Evolutionary conservation across 2,113 vertebrate species (phyloP).

Genomic region (Hemichromis elongatus): DNA sequence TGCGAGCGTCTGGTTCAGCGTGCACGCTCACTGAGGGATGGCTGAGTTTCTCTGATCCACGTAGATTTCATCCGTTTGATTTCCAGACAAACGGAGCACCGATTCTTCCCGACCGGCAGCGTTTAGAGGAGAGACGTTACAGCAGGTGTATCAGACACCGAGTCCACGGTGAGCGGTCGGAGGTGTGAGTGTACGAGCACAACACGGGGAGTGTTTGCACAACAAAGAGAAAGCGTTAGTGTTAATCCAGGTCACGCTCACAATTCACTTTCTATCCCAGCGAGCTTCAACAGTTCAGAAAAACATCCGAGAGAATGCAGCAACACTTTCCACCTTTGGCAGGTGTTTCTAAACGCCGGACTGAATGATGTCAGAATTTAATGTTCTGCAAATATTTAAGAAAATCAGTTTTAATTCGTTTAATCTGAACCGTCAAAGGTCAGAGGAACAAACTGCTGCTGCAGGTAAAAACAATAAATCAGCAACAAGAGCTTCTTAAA

Average conservation of each 20-base stretch:
- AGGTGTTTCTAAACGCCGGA: fast-evolving
- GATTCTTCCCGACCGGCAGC: background rate
- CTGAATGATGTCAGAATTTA: too few species aligned
- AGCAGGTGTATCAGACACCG: fast-evolving
- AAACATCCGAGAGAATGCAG: fast-evolving
- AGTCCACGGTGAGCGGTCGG: background rate
- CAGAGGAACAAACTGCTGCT: background rate
- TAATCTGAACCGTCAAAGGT: background rate
- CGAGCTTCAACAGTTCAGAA: background rate
- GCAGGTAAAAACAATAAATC: conserved; percentile 16
- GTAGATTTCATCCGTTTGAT: background rate
- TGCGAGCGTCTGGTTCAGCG: background rate
- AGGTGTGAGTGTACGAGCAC: background rate
- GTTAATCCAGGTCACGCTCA: background rate
- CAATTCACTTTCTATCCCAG: conserved; percentile 7
- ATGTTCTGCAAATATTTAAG: background rate
- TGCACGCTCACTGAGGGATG: background rate
- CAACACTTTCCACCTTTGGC: background rate
- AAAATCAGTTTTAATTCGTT: background rate
- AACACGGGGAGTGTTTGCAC: background rate
- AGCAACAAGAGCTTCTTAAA: background rate
- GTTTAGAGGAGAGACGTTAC: background rate
- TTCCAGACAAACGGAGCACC: background rate
- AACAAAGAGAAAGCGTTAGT: background rate
- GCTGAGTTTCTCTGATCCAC: fast-evolving